Evolutionary conservation across 2,888 invertebrate species (phyloP), one percentile per base, ranked within the genome.

Genomic region (Cecidostiba fungosa): DNA sequence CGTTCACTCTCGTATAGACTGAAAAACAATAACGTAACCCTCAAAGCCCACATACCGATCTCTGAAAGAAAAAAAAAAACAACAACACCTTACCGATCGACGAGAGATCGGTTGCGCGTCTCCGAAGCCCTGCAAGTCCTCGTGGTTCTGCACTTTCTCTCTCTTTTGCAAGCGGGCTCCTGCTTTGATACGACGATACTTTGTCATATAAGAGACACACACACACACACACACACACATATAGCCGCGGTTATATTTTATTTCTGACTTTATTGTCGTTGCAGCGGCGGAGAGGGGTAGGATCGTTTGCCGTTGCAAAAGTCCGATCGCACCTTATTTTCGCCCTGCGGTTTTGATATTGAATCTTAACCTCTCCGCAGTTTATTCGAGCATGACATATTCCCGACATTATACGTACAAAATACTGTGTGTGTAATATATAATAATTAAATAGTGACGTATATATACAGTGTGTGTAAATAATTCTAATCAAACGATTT

Each of bases 141-240:
- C 54, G 54, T 8, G 54, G 54, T 59, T 59, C 54, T 59, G n/a
- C 66, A 29, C 66, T 66, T 66, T 66, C 62, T 66, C 62, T 66
- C 62, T 62, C 26, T 26, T 26, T 26, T 29, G 29, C 10, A 23
- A n/a, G 70, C 1, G 32, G 39, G 72, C 43, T 43, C 72, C 39
- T 12, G 72, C 32, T 76, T 54, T 76, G 76, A 76, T 76, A 76
- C 32, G 39, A 3, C 72, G 76, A 76, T 76, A 76, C 76, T 54
- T 54, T n/a, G 50, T 29, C 74, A 43, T 32, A 54, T 54, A 23
- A 5, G 54, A 54, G 5, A n/a, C n/a, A n/a, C 23, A 6, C 54
- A 19, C n/a, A 5, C 54, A 19, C 36, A 36, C 36, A 36, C 36
- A 32, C 50, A 16, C 50, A 50, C 50, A 14, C 50, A 16, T 4